Conservation (phyloP, 2,888 invertebrate species). For the Pristionchus mayeri region DNA sequence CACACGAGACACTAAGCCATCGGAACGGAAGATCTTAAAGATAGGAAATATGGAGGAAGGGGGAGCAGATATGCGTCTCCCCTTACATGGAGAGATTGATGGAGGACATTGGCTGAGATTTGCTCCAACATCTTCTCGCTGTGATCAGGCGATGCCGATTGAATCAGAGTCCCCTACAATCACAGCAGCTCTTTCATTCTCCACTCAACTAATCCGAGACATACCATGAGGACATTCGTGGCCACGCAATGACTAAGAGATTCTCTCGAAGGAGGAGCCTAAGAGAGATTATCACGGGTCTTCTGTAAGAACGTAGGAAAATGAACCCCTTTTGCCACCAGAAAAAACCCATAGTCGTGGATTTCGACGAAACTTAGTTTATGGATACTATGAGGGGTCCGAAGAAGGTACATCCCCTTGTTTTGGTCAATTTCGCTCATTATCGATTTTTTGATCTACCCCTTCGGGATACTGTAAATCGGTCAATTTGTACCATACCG, state of each 20-base stretch:
- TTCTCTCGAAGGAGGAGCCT: constrained; percentile 52
- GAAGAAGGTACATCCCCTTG: no score
- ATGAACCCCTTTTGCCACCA: no score
- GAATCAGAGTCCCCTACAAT: constrained; percentile 63
- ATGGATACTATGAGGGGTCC: no score
- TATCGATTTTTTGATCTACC: no score
- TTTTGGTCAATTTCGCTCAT: no score
- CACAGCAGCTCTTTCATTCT: not conserved
- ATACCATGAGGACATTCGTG: constrained; percentile 65
- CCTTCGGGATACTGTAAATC: no score
- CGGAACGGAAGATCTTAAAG: constrained; percentile 63
- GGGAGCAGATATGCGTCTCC: no score
- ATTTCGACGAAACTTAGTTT: no score
- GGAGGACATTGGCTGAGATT: constrained; percentile 57
- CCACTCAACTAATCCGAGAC: not conserved
- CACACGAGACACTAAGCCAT: constrained; percentile 67
- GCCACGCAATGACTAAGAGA: constrained; percentile 68
- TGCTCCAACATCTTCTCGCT: constrained; percentile 58
- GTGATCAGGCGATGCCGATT: constrained; percentile 50
- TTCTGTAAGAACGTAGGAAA: no score
- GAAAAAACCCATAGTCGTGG: no score
- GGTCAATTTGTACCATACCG: not conserved
- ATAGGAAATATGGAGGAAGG: no score
- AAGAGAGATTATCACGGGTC: constrained; percentile 51
- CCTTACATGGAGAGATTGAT: constrained; percentile 56